These are phyloP conservation scores for Sebastolobus altivelis DNA, from an alignment of 2,797 vertebrate genomes.

Conservation along the genomic window DNA sequence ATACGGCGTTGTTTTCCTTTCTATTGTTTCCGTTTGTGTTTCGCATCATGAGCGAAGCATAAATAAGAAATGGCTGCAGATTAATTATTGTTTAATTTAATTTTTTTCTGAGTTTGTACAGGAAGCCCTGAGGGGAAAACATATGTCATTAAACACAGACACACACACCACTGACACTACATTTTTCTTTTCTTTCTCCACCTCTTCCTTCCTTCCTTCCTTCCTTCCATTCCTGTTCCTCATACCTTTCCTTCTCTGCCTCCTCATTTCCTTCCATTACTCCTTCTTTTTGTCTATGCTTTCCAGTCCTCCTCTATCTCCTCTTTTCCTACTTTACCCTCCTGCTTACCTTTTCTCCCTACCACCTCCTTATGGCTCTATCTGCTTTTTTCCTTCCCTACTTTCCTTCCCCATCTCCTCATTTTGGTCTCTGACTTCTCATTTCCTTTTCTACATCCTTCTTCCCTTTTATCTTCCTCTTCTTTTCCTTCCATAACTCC, in stretches of 20 bases:
- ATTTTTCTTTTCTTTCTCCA: not conserved
- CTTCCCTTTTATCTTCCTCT: not conserved
- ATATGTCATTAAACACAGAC: slow-evolving; percentile 5
- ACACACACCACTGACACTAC: not conserved
- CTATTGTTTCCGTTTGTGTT: not conserved
- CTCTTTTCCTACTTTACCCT: not conserved
- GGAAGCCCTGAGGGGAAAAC: slow-evolving; percentile 28
- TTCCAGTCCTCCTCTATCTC: not conserved
- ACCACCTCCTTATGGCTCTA: not conserved
- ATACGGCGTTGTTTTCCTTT: not conserved
- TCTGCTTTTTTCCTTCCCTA: not conserved
- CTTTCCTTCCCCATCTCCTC: not conserved
- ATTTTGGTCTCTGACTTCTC: not conserved
- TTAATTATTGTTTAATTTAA: slow-evolving; percentile 26
- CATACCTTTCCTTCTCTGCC: not conserved
- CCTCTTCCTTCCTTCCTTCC: not conserved
- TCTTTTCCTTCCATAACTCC: not conserved
- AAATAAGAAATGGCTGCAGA: not conserved
- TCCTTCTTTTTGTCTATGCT: not conserved
- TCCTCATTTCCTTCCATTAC: not conserved
- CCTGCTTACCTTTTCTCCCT: not conserved
- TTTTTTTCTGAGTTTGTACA: slow-evolving; percentile 32
- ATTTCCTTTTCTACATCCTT: not conserved
- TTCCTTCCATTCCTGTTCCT: not conserved
- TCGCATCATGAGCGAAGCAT: slow-evolving; percentile 13